phyloP scores from a whole-genome alignment of 1,140 invertebrate species.

The Euura lappo region DNA sequence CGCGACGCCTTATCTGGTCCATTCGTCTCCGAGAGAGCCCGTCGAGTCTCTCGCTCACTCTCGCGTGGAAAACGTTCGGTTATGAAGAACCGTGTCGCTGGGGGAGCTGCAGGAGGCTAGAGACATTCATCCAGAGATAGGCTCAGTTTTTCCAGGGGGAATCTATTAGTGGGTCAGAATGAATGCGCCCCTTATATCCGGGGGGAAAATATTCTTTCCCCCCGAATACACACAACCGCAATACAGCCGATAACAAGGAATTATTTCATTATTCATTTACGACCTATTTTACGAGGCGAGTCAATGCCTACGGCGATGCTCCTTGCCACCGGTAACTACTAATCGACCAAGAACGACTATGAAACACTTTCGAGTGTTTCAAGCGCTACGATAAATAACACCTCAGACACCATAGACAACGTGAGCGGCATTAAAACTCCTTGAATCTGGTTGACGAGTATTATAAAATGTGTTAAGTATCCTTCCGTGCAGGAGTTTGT shows the following conservation, averaged over 20 bases:
- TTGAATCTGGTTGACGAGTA: too few species aligned
- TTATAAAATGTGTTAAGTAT: too few species aligned
- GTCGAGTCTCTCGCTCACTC: neutral
- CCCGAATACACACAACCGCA: slow-evolving; percentile 11
- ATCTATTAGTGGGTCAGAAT: slow-evolving; percentile 38
- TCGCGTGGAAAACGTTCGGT: neutral
- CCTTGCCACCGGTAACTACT: neutral
- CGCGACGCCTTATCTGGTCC: slow-evolving; percentile 17
- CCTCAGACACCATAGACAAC: neutral
- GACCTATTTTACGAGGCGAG: slow-evolving; percentile 12
- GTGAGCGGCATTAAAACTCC: too few species aligned
- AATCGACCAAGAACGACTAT: slow-evolving; percentile 5
- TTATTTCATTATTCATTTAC: slow-evolving; percentile 19
- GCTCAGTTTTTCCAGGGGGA: slow-evolving; percentile 31
- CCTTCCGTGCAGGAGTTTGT: too few species aligned
- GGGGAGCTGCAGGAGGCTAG: slow-evolving; percentile 4
- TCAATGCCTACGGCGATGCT: slow-evolving; percentile 1
- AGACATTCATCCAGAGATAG: slow-evolving; percentile 44
- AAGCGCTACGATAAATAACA: neutral
- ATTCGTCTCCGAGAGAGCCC: slow-evolving; percentile 23
- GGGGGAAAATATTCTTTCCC: slow-evolving; percentile 32
- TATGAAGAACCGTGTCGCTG: slow-evolving; percentile 47
- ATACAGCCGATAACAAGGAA: slow-evolving; percentile 16
- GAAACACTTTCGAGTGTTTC: neutral
- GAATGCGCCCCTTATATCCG: slow-evolving; percentile 34